Conservation (phyloP, 2,113 vertebrate genomes). For the Leptobrachium ailaonicum region DNA sequence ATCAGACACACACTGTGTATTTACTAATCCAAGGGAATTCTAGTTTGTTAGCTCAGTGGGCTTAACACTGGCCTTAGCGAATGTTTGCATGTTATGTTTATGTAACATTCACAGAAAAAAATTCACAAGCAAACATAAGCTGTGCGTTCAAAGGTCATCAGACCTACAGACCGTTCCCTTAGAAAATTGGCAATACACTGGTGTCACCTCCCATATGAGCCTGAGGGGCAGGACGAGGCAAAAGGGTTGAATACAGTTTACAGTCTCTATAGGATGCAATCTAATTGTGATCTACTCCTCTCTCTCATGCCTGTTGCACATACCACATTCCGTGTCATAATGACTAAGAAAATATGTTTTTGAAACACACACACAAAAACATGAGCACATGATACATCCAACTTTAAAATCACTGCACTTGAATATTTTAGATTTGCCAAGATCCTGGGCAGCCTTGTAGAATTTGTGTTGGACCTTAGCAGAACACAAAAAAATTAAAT, state of each 20-base stretch:
- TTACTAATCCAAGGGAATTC: too few species aligned
- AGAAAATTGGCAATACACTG: background rate
- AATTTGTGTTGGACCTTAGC: too few species aligned
- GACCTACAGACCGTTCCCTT: background rate
- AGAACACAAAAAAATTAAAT: too few species aligned
- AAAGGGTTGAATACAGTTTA: conserved; percentile 17
- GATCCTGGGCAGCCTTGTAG: background rate
- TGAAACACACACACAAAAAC: background rate
- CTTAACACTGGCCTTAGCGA: background rate
- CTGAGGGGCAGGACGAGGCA: background rate
- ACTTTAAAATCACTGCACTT: background rate
- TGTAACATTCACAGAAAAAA: conserved; percentile 5
- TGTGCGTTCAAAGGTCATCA: conserved; percentile 9
- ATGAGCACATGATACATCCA: background rate
- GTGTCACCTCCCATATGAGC: background rate
- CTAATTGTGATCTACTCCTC: background rate
- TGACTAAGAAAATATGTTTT: background rate
- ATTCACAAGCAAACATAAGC: background rate
- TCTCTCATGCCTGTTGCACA: background rate
- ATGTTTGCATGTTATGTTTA: background rate
- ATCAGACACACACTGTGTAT: too few species aligned
- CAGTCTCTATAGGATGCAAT: background rate
- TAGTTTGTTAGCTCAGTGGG: background rate
- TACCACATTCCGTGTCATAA: background rate
- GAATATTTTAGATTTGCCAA: background rate